phyloP scores from a whole-genome alignment of 37 sponge, comb jelly and placozoan genomes.

The Ianthella basta region DNA sequence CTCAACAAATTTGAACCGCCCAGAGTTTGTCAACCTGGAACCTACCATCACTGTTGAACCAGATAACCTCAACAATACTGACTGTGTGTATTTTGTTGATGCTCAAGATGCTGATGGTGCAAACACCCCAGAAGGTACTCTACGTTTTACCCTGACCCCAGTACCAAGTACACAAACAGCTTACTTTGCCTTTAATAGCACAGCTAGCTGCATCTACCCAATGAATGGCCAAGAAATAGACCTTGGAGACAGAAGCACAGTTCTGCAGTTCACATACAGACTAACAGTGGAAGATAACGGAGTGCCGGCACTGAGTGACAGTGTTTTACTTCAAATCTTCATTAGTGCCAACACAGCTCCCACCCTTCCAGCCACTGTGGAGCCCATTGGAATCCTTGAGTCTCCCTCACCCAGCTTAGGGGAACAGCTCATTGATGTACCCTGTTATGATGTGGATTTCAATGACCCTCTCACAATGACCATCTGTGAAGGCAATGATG shows the following conservation, averaged over 20 bases:
- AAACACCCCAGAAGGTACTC: slow-evolving; percentile 53
- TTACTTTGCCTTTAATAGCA: not conserved
- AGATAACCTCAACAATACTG: slow-evolving; percentile 36
- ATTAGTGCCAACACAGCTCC: slow-evolving; percentile 16
- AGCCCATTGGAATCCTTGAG: not conserved
- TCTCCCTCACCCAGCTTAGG: too few relatives aligned
- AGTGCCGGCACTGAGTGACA: not conserved
- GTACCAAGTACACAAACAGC: not conserved
- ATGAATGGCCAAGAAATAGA: not conserved
- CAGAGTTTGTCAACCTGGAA: slow-evolving; percentile 32
- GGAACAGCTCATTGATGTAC: not conserved
- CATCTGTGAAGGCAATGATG: slow-evolving; percentile 42
- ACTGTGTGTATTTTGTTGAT: slow-evolving; percentile 27
- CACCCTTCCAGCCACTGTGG: not conserved
- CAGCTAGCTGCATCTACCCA: not conserved
- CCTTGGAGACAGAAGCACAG: slow-evolving; percentile 6
- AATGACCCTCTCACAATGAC: slow-evolving; percentile 37
- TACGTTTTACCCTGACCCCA: slow-evolving; percentile 40
- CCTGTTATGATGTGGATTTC: slow-evolving; percentile 40
- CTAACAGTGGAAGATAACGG: slow-evolving; percentile 8
- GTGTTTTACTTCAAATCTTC: not conserved
- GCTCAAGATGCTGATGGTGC: slow-evolving; percentile 64
- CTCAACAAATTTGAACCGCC: slow-evolving; percentile 54
- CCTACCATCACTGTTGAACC: slow-evolving; percentile 14
- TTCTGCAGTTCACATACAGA: not conserved